Conservation (phyloP, 2,888 invertebrate species). For the Melinopterus prodromus region DNA sequence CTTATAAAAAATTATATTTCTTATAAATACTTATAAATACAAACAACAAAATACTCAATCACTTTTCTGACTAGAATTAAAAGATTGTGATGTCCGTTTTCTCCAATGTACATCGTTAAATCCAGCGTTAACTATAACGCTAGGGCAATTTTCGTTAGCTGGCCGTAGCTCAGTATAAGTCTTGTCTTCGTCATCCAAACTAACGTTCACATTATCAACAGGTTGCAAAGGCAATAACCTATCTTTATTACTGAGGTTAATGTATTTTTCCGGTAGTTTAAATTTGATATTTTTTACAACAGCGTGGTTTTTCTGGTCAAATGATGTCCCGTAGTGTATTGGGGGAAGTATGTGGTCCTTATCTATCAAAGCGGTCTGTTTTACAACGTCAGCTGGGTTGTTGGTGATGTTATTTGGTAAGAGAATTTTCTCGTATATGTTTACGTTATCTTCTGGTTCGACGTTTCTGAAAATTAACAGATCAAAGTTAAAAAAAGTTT, state of each 20-base stretch:
- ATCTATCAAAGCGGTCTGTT: conserved; percentile 43
- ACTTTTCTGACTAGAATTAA: conserved; percentile 37
- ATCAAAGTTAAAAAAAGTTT: conserved; percentile 12
- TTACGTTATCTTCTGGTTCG: conserved; percentile 51
- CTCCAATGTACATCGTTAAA: conserved; percentile 62
- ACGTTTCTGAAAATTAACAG: conserved; percentile 50
- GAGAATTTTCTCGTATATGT: conserved; percentile 57
- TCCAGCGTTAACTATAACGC: conserved; percentile 52
- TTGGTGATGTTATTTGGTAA: conserved; percentile 48
- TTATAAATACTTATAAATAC: conserved; percentile 27
- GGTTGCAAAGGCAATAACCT: conserved; percentile 38
- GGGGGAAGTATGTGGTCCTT: conserved; percentile 38
- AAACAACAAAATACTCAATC: conserved; percentile 8
- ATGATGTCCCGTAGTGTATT: conserved; percentile 56
- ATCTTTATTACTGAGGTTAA: conserved; percentile 47
- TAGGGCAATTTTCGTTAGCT: conserved; percentile 52
- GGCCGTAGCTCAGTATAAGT: conserved; percentile 47
- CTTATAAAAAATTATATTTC: conserved; percentile 27
- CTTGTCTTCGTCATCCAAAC: conserved; percentile 35
- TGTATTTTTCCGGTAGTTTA: conserved; percentile 58
- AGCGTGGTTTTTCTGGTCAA: conserved; percentile 56
- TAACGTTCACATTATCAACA: conserved; percentile 32
- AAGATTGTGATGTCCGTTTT: conserved; percentile 58
- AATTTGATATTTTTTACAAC: conserved; percentile 60
- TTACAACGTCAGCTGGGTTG: conserved; percentile 39